Percentiles rank a stretch among this genome's conserved stretches.
Conservation (phyloP, 2,888 invertebrate genomes). For the Sminthurinus aureus region DNA sequence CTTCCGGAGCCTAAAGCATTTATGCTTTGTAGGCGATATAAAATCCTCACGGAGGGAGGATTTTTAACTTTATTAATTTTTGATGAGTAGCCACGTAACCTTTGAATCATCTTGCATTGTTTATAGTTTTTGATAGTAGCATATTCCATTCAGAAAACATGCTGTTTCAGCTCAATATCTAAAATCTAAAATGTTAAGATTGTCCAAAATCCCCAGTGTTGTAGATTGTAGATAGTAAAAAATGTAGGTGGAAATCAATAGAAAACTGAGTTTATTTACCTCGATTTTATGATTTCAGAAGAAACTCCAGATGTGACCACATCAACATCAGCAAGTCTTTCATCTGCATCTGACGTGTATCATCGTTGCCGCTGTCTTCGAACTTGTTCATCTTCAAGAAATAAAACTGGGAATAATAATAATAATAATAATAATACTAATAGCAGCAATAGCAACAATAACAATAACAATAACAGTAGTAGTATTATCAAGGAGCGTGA, state of each 20-base stretch:
- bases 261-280: background rate
- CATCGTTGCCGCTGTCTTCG: conserved; percentile 43
- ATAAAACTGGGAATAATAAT: background rate
- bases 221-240: background rate
- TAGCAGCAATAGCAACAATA: no score
- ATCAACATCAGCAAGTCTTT: conserved; percentile 28
- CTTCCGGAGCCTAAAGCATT: no score
- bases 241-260: background rate
- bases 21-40: no score
- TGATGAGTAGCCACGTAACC: no score
- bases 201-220: no score
- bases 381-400: conserved; percentile 37
- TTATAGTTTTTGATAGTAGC: no score
- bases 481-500: conserved; percentile 10
- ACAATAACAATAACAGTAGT: background rate
- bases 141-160: no score
- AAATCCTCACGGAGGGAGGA: no score
- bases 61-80: no score
- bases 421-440: background rate
- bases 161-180: no score
- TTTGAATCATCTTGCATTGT: no score
- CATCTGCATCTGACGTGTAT: conserved; percentile 6
- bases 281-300: background rate
- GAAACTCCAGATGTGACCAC: conserved; percentile 37
- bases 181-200: no score